Evolutionary conservation across 2,888 invertebrate species (phyloP).

Genomic region (Lottia scabra): DNA sequence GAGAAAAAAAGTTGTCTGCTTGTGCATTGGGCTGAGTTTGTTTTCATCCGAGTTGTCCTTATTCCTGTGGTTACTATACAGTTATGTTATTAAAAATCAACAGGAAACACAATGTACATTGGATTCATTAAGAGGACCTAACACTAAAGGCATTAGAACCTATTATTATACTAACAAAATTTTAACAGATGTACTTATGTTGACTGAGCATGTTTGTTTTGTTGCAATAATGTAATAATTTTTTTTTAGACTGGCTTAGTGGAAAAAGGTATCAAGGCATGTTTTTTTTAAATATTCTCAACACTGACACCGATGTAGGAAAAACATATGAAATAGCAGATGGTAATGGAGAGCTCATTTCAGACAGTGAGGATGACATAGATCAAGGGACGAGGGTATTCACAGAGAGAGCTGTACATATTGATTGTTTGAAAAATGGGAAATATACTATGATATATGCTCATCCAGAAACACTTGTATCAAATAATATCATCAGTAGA

Average conservation of each 20-base stretch:
- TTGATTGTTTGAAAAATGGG: neutral
- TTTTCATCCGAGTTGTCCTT: too few relatives aligned
- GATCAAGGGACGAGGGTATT: neutral
- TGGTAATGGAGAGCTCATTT: neutral
- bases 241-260: neutral
- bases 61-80: too few relatives aligned
- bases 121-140: too few relatives aligned
- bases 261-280: neutral
- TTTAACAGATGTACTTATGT: too few relatives aligned
- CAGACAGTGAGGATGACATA: neutral
- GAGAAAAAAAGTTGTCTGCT: too few relatives aligned
- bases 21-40: too few relatives aligned
- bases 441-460: neutral
- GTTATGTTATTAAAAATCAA: too few relatives aligned
- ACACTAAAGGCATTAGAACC: too few relatives aligned
- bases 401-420: neutral
- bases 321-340: neutral
- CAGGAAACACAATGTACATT: too few relatives aligned
- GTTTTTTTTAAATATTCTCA: neutral
- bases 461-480: slow-evolving; percentile 14
- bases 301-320: neutral
- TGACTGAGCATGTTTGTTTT: too few relatives aligned
- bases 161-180: too few relatives aligned
- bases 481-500: slow-evolving; percentile 6
- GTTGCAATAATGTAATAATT: too few relatives aligned